phyloP scores from a whole-genome alignment of 2,888 invertebrate genomes.

The Timema podura region DNA sequence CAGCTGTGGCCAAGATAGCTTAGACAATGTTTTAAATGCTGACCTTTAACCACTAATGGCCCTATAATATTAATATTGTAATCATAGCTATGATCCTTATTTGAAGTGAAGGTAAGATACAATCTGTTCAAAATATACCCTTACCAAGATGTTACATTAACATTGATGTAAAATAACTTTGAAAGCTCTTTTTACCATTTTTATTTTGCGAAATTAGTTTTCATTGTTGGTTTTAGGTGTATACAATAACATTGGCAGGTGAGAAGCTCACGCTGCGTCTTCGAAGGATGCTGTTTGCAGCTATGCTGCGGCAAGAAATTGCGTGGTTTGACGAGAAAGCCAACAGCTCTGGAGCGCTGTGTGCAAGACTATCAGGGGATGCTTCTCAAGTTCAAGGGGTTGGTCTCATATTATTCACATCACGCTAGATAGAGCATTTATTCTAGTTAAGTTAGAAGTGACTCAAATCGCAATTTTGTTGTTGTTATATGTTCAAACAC shows the following conservation, averaged over 20 bases:
- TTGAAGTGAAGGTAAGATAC: too few species aligned
- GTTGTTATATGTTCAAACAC: too few species aligned
- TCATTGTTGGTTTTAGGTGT: constrained; percentile 49
- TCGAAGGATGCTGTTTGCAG: constrained; percentile 59
- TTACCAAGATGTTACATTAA: too few species aligned
- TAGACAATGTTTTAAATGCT: too few species aligned
- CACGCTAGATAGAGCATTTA: too few species aligned
- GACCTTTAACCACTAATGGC: too few species aligned
- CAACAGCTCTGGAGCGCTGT: constrained; percentile 71
- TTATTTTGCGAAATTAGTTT: not conserved
- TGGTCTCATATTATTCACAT: constrained; percentile 37
- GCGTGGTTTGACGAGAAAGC: constrained; percentile 69
- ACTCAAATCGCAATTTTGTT: too few species aligned
- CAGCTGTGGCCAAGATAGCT: too few species aligned
- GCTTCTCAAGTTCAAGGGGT: constrained; percentile 77
- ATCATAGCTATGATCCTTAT: too few species aligned
- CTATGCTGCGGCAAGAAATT: constrained; percentile 68
- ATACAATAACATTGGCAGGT: constrained; percentile 72
- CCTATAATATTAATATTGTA: too few species aligned
- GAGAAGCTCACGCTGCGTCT: constrained; percentile 73
- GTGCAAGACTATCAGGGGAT: constrained; percentile 70
- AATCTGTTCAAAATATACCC: too few species aligned
- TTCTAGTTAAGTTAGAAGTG: too few species aligned
- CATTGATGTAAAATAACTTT: not conserved
- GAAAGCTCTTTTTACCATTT: not conserved